phyloP scores from a whole-genome alignment of 2,888 invertebrate genomes.

The Andrena trimmerana region DNA sequence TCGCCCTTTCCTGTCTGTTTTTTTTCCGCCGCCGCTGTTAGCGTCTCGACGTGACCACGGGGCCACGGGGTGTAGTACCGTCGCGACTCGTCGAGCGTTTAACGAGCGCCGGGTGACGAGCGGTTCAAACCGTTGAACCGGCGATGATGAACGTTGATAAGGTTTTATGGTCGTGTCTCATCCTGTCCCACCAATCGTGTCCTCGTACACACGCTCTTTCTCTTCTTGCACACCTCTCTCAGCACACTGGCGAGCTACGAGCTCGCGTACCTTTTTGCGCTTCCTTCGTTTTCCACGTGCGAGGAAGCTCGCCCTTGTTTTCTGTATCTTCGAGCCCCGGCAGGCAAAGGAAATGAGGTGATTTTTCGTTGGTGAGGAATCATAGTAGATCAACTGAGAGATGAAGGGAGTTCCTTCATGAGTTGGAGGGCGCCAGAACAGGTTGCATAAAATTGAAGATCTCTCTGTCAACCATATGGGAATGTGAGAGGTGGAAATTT shows the following conservation, averaged over 20 bases:
- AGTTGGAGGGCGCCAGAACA: no score
- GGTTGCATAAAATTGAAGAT: no score
- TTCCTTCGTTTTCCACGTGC: constrained; percentile 13
- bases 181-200: constrained; percentile 78
- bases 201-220: constrained; percentile 27
- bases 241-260: constrained; percentile 43
- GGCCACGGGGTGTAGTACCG: constrained; percentile 58
- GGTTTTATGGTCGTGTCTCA: constrained; percentile 80
- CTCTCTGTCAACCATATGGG: no score
- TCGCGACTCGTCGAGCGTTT: constrained; percentile 75
- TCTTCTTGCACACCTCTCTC: constrained; percentile 53
- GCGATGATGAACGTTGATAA: constrained; percentile 81
- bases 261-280: constrained; percentile 33
- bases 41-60: constrained; percentile 70
- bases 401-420: background rate
- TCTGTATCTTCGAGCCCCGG: background rate
- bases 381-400: background rate
- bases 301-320: constrained; percentile 20
- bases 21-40: constrained; percentile 56
- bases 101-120: constrained; percentile 78
- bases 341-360: background rate
- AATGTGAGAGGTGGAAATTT: no score
- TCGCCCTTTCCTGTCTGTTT: constrained; percentile 57
- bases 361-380: constrained; percentile 7
- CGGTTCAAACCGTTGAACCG: constrained; percentile 78